Percentiles rank a stretch among this genome's conserved stretches.
Evolutionary conservation across 2,888 invertebrate genomes (phyloP).

Genomic region (Drosophila mayaguana): DNA sequence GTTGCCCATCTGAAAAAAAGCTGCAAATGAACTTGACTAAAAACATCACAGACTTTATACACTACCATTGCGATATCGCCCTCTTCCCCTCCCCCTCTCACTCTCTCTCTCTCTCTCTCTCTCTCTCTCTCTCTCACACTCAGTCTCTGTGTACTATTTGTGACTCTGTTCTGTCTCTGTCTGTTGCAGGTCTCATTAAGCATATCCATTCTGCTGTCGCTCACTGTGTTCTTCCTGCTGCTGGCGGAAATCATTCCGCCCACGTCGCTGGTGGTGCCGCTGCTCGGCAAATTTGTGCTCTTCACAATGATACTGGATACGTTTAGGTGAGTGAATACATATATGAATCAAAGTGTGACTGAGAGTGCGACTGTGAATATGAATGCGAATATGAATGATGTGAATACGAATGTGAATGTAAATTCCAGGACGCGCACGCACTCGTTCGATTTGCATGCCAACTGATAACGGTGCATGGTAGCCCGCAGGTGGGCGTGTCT

Average conservation of each 20-base stretch:
- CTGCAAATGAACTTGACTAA: constrained; percentile 52
- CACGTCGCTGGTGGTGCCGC: constrained; percentile 96
- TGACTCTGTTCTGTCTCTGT: constrained; percentile 72
- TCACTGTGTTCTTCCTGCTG: constrained; percentile 98
- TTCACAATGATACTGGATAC: constrained; percentile 98
- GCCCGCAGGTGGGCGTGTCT: neutral
- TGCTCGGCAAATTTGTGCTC: constrained; percentile 96
- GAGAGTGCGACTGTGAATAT: constrained; percentile 19
- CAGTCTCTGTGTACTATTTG: constrained; percentile 6
- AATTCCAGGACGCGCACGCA: constrained; percentile 21
- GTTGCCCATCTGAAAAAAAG: constrained; percentile 23
- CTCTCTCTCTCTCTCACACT: neutral
- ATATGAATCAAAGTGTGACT: constrained; percentile 23
- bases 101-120: neutral
- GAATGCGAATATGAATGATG: constrained; percentile 17
- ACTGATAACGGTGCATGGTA: constrained; percentile 41
- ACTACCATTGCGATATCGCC: neutral
- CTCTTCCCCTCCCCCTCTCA: neutral
- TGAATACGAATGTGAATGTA: neutral
- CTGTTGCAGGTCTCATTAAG: constrained; percentile 93
- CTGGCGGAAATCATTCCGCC: constrained; percentile 95
- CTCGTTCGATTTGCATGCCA: constrained; percentile 55
- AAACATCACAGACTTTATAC: constrained; percentile 40
- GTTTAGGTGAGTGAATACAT: constrained; percentile 89
- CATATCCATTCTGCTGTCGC: constrained; percentile 96